phyloP scores from a whole-genome alignment of 1,140 invertebrate genomes.

The Hormaphis cornu region DNA sequence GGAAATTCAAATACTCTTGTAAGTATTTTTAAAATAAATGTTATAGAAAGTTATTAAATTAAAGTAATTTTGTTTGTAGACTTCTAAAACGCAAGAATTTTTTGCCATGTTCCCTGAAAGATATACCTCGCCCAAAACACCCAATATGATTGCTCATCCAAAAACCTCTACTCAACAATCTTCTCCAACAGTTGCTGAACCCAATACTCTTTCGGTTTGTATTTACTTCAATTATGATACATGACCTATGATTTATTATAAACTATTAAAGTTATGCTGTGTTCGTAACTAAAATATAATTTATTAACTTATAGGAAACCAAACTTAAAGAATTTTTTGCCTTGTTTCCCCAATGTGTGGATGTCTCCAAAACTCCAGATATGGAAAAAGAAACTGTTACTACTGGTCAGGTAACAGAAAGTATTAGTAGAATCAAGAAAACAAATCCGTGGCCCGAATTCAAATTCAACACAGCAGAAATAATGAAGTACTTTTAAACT shows the following conservation, averaged over 20 bases:
- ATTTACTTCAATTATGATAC: not conserved
- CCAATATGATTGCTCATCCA: not conserved
- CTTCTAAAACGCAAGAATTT: conserved; percentile 22
- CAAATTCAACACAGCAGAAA: conserved; percentile 25
- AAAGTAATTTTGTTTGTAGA: conserved; percentile 1
- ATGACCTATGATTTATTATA: not conserved
- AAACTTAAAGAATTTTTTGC: conserved; percentile 25
- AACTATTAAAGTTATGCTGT: not conserved
- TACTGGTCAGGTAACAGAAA: not conserved
- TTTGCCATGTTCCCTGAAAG: conserved; percentile 19
- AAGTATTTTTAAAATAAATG: not conserved
- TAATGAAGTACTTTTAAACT: conserved; percentile 27
- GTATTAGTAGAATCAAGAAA: not conserved
- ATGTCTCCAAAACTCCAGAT: not conserved
- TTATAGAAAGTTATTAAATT: not conserved
- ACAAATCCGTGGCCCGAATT: conserved; percentile 24
- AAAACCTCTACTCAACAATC: not conserved
- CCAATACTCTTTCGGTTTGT: conserved; percentile 20
- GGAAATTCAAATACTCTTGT: not conserved
- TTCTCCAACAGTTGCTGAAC: not conserved
- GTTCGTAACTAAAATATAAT: too few relatives aligned
- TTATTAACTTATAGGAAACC: conserved; percentile 1
- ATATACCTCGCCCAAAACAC: conserved; percentile 18
- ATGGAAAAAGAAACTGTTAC: not conserved
- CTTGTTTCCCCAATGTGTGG: conserved; percentile 26